These are phyloP conservation scores for Pemphredon lugubris DNA, from an alignment of 2,888 invertebrate species.

Conservation along the genomic window DNA sequence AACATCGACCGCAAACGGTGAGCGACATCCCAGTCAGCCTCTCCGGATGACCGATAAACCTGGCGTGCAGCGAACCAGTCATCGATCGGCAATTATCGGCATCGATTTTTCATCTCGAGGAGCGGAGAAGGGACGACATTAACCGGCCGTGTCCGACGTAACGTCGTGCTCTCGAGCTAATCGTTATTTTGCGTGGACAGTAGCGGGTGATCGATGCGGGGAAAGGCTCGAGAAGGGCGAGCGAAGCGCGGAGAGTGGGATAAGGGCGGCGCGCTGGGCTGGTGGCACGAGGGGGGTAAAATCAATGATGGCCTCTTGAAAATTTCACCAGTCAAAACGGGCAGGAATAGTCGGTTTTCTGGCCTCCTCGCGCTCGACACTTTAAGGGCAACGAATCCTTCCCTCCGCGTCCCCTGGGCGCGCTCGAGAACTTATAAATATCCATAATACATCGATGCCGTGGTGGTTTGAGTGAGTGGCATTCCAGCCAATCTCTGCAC, in stretches of 20 bases:
- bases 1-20: too few relatives aligned
- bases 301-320: slow-evolving; percentile 76
- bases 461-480: slow-evolving; percentile 37
- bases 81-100: neutral
- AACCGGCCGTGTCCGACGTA: slow-evolving; percentile 51
- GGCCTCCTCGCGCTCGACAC: slow-evolving; percentile 47
- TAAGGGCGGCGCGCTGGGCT: slow-evolving; percentile 63
- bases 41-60: neutral
- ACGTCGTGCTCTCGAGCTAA: slow-evolving; percentile 62
- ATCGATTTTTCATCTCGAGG: slow-evolving; percentile 30
- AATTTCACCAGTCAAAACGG: slow-evolving; percentile 75
- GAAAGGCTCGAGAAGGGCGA: slow-evolving; percentile 58
- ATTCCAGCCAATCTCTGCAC: slow-evolving; percentile 51
- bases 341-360: slow-evolving; percentile 69
- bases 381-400: slow-evolving; percentile 52
- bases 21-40: too few relatives aligned
- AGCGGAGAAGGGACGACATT: slow-evolving; percentile 37
- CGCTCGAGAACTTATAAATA: slow-evolving; percentile 74
- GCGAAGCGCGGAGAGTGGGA: slow-evolving; percentile 59
- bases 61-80: neutral
- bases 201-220: slow-evolving; percentile 66
- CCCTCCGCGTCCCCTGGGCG: slow-evolving; percentile 53
- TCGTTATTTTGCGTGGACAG: slow-evolving; percentile 70
- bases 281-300: slow-evolving; percentile 66
- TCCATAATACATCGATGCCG: slow-evolving; percentile 72